A percentile compares a stretch with the other conserved stretches of the same genome.
These are phyloP conservation scores for Chaetodon trifascialis DNA, from an alignment of 2,113 vertebrate genomes.

Conservation along the genomic window DNA sequence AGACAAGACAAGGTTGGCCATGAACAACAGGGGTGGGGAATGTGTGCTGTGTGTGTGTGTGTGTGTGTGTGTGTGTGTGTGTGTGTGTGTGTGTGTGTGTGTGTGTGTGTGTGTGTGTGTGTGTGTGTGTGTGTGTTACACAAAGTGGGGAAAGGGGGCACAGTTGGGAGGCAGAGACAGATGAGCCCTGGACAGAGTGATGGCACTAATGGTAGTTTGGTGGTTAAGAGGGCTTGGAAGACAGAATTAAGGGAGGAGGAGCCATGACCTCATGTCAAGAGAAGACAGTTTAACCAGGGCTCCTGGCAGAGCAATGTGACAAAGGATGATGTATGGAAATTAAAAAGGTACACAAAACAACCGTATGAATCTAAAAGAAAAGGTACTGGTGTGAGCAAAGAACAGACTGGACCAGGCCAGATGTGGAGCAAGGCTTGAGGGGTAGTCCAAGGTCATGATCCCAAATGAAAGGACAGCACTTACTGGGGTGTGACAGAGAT, in stretches of 20 bases:
- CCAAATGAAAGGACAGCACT: slow-evolving; percentile 7
- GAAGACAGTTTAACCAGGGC: slow-evolving; percentile 1
- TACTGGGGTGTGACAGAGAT: slow-evolving; percentile 33
- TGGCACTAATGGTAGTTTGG: background rate
- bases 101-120: background rate
- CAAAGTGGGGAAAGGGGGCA: background rate
- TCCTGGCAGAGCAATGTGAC: background rate
- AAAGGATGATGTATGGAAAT: slow-evolving; percentile 18
- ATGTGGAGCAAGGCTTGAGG: slow-evolving; percentile 10
- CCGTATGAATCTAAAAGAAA: slow-evolving; percentile 1
- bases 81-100: background rate
- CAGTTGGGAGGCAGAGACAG: background rate
- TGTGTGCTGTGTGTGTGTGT: background rate
- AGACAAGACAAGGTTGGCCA: slow-evolving; percentile 27
- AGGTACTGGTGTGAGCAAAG: background rate
- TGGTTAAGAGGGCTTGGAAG: background rate
- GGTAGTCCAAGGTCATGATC: slow-evolving; percentile 5
- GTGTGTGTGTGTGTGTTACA: background rate
- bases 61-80: background rate
- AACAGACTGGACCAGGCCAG: background rate
- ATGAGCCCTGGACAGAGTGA: slow-evolving; percentile 1
- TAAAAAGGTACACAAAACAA: slow-evolving; percentile 9
- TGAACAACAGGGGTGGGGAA: slow-evolving; percentile 19
- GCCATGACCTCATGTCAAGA: background rate
- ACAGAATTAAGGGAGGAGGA: background rate